A percentile compares a stretch with the other conserved stretches of the same genome.
These are phyloP conservation scores for Manacus vitellinus DNA, from an alignment of 2,113 vertebrate genomes.

Conservation along the genomic window DNA sequence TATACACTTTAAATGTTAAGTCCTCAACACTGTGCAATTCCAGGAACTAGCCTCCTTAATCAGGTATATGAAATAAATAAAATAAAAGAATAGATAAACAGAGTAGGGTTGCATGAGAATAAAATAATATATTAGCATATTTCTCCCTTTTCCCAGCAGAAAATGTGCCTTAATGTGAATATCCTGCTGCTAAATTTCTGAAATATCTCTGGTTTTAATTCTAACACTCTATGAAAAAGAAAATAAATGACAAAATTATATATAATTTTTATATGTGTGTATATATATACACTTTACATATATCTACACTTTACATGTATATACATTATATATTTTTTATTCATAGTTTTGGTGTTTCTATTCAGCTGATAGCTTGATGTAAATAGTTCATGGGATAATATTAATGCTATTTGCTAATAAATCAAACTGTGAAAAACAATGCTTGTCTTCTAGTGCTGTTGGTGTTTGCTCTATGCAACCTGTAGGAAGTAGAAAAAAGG, in stretches of 20 bases:
- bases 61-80: background rate
- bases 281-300: background rate
- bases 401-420: background rate
- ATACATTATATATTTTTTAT: background rate
- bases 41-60: background rate
- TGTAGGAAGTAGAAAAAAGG: background rate
- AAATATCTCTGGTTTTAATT: background rate
- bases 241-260: background rate
- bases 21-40: background rate
- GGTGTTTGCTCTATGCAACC: background rate
- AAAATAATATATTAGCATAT: background rate
- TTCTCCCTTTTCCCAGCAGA: background rate
- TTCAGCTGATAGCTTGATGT: background rate
- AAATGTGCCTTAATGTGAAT: background rate
- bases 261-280: background rate
- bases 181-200: background rate
- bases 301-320: too few relatives aligned
- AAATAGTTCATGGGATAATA: background rate
- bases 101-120: rapidly evolving
- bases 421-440: background rate
- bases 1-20: background rate
- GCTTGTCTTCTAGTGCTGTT: background rate
- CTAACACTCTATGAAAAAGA: background rate
- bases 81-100: background rate
- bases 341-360: background rate